Conservation (phyloP, 2,888 invertebrate species). For the Drosophila meridionalis region DNA sequence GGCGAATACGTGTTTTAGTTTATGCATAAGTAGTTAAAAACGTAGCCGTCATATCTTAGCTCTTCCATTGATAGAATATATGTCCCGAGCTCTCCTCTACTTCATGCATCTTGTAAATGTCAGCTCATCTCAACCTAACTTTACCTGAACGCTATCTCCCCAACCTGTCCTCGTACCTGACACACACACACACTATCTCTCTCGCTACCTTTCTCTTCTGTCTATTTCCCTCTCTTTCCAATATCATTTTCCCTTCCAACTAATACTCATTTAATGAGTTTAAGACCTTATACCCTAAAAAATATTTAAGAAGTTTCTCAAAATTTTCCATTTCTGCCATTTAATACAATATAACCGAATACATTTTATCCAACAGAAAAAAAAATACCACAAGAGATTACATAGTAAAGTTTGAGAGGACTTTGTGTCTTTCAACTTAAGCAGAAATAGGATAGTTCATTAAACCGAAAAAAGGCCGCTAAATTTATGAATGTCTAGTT, state of each 20-base stretch:
- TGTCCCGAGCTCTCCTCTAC: constrained; percentile 20
- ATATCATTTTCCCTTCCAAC: background rate
- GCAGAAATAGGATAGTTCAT: background rate
- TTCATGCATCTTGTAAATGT: constrained; percentile 54
- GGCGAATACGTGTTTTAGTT: constrained; percentile 11
- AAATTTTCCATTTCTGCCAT: background rate
- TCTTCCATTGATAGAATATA: constrained; percentile 65
- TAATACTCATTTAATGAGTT: background rate
- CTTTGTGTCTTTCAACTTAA: background rate
- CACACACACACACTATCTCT: constrained; percentile 28
- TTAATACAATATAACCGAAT: background rate
- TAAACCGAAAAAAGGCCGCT: constrained; percentile 30
- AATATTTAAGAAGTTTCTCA: background rate
- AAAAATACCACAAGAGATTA: background rate
- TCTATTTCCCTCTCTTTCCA: constrained; percentile 7
- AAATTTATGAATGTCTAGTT: background rate
- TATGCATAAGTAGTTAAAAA: constrained; percentile 45
- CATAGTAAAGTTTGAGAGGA: background rate
- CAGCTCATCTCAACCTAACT: constrained; percentile 30
- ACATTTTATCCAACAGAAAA: background rate
- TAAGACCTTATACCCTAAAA: background rate
- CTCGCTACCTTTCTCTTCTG: constrained; percentile 25
- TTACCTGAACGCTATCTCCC: constrained; percentile 65
- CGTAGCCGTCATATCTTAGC: constrained; percentile 69
- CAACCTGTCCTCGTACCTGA: constrained; percentile 77